Evolutionary conservation across 2,113 vertebrate species (phyloP), one percentile per base, ranked within the genome.

Genomic region (Monopterus albus): DNA sequence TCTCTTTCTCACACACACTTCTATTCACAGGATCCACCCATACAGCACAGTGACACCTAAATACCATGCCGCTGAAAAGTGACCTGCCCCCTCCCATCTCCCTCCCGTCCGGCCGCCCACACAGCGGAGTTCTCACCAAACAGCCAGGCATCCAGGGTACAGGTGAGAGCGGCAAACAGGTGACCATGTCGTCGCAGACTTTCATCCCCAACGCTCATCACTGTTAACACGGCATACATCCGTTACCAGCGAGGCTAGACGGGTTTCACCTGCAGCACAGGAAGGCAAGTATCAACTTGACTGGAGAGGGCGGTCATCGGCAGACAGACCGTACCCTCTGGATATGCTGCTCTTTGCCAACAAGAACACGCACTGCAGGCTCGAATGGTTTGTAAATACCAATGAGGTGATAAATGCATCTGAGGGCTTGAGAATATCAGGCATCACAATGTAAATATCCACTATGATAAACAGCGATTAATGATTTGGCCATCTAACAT

Each of bases 211-310:
- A 11, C 21, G 2, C 42, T 74, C 49, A 23, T 53, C 50, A 2
- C 33, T n/a, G 52, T 47, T 39, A 25, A 46, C 45, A 13, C 6
- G 18, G 43, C 11, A 2, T 49, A 79, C 71, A 72, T 87, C 79
- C 64, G 77, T 83, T 78, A 74, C 58, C 62, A 4, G 33, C 51
- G 86, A 86, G 52, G 87, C 78, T 64, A 57, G 87, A 91, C 92
- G 76, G 87, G 92, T 93, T 92, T 83, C 88, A 88, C 90, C 88
- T 82, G 90, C 82, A 7, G 0, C 59, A 70, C 81, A 4, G 59
- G 28, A 14, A 78, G 77, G 61, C 92, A 72, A 82, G 91, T 84
- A 38, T 2, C 9, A 31, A 91, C 92, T 65, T 1, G 91, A 85
- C 25, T 5, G 29, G 21, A 50, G 36, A 52, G 28, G 47, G 66